A percentile compares a stretch with the other conserved stretches of the same genome.
These are phyloP conservation scores for Holothuria leucospilota DNA, from an alignment of 53 echinoderm and acorn worm genomes.

Conservation along the genomic window DNA sequence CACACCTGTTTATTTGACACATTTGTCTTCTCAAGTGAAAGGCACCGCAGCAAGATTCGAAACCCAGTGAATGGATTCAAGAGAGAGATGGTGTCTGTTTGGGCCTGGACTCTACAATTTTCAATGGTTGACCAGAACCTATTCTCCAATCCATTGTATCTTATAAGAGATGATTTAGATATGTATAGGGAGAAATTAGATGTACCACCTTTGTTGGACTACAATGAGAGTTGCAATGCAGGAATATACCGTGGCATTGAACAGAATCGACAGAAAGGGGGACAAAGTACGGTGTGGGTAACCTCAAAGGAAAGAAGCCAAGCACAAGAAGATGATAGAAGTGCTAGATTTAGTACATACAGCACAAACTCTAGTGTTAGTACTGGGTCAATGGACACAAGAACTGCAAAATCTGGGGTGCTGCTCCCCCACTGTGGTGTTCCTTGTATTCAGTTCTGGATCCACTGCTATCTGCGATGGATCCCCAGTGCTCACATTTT, in stretches of 20 bases:
- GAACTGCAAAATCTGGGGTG: constrained; percentile 56
- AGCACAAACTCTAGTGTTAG: constrained; percentile 73
- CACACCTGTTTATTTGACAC: constrained; percentile 93
- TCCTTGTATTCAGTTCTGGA: constrained; percentile 93
- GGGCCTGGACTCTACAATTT: constrained; percentile 98
- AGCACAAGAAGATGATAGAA: constrained; percentile 32
- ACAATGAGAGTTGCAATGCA: constrained; percentile 83
- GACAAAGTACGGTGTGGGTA: neutral
- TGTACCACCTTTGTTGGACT: constrained; percentile 52
- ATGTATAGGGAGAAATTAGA: constrained; percentile 43
- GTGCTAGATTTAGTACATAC: constrained; percentile 65
- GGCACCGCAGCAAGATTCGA: constrained; percentile 75
- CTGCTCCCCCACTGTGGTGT: constrained; percentile 72
- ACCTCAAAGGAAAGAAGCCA: neutral
- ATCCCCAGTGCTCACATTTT: constrained; percentile 91
- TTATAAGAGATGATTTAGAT: constrained; percentile 71
- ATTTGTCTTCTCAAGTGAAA: constrained; percentile 91
- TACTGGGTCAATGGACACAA: constrained; percentile 41
- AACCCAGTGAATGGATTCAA: constrained; percentile 51
- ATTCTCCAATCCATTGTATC: constrained; percentile 95
- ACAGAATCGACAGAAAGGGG: constrained; percentile 33
- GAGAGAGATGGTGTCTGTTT: constrained; percentile 82
- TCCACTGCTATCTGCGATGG: constrained; percentile 88
- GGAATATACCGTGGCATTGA: constrained; percentile 77
- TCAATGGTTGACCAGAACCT: constrained; percentile 87